These are phyloP conservation scores for Psittacula derbiana DNA, from an alignment of 2,797 vertebrate species.

Conservation along the genomic window DNA sequence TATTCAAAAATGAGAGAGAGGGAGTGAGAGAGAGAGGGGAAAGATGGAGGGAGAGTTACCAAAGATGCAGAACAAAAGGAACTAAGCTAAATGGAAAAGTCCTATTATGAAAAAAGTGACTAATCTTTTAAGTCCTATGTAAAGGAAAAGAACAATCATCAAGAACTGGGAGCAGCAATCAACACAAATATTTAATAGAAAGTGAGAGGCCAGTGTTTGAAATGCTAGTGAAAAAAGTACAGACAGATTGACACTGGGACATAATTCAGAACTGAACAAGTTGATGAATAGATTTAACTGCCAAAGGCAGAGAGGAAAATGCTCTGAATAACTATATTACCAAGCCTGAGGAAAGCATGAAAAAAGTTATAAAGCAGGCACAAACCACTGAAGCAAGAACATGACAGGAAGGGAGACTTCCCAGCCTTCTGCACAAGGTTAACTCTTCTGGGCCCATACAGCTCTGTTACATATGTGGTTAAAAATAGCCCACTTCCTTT, in stretches of 20 bases:
- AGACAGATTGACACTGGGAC: background rate
- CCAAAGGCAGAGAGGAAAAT: background rate
- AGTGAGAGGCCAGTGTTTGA: background rate
- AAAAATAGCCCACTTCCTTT: background rate
- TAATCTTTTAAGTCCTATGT: background rate
- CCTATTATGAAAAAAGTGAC: background rate
- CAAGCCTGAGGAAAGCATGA: background rate
- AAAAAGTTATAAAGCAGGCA: background rate
- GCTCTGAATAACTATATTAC: background rate
- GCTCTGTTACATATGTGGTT: background rate
- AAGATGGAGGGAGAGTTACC: background rate
- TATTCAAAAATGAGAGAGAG: background rate
- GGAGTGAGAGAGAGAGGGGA: fast-evolving
- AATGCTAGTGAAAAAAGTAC: background rate
- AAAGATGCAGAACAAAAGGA: background rate
- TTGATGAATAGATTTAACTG: background rate
- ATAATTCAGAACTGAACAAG: background rate
- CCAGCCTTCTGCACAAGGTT: background rate
- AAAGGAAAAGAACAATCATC: background rate
- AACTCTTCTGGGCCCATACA: background rate
- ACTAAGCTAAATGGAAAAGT: background rate
- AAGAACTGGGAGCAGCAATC: background rate
- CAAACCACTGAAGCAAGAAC: background rate
- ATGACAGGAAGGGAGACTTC: background rate
- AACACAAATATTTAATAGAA: background rate